Base-by-base conservation (phyloP, 2,797 vertebrate species). In the Lophura swinhoii region DNA sequence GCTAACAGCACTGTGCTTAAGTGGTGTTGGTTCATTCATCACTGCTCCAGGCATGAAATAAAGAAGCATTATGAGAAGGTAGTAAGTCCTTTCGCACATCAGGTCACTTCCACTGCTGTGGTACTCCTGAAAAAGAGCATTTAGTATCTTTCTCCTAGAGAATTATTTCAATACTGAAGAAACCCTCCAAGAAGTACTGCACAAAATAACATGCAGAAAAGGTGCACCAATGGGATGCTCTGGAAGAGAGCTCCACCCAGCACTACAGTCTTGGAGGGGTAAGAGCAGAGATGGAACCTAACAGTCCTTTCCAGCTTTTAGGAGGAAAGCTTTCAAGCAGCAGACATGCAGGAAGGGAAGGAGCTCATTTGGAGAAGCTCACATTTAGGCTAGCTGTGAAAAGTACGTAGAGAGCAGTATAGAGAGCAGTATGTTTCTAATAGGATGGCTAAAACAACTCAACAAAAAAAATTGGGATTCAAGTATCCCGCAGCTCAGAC, bases 401-500 rank as follows among this genome's bases (percentile, higher is more conserved):
- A 33, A 69, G 13, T 2, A 67, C 4, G 12, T 13, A 62, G 1
- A 0, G 24, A 43, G 5, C 14, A 4, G 48, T 6, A 37, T 23
- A 12, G 1, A 0, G 24, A 43, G 4, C 17, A 4, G 44, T 6
- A 39, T 26, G 10, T 53, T 62, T 11, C 66, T 39, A 67, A 35
- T 1, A 5, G 41, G 6, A 16, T 21, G 49, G 46, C 17, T 39
- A 44, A 68, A 89, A 48, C 6, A 23, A 41, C 13, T 8, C 28
- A 4, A 14, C 33, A 63, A 70, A 46, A 71, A 71, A 2, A 31
- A 29, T 0, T 1, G 0, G 4, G 24, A 44, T 60, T 53, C 7
- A 80, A 55, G 35, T 14, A 68, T 74, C 22, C 10, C 3, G 2
- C 37, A 43, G 12, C 10, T 14, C 56, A 63, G 43, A 33, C 22